Base-by-base conservation (phyloP, 2,888 invertebrate genomes). In the Conistra vaccinii region DNA sequence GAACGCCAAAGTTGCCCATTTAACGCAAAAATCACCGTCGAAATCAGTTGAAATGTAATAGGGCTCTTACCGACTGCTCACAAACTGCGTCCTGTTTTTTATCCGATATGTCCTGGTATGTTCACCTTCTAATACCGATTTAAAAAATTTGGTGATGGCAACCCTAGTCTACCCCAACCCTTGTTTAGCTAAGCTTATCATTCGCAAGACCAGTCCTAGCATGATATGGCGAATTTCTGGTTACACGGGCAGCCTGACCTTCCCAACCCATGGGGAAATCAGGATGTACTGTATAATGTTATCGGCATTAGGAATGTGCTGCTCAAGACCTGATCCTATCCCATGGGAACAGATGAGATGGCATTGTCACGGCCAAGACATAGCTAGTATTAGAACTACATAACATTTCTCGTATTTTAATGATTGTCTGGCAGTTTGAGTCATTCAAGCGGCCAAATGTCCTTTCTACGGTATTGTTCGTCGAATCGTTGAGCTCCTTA, bases 231-330 rank as follows among this genome's bases (percentile, higher is more conserved):
- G 26, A 51, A 51, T 77, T 76, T 61, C 83, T 76, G 42, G 20
- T 69, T 66, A 61, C 78, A 57, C 45, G 10, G 17, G 3, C 12
- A 23, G 26, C 45, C 35, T 76, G 78, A 80, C 83, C 78, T 83
- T 57, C 51, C 69, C 78, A 67, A 69, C 51, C 83, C 45, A 39
- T 45, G 42, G 83, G 69, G 80, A 80, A 80, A 80, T 80, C 80
- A 83, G 80, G 62, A 69, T 77, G 12, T 53, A 58, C 51, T 42
- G 78, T 20, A 57, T 35, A 80, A 76, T 80, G 69, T 77, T 77
- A 80, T 80, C 78, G n/a, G 61, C 6, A 66, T 51, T 60, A 26
- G 58, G 61, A 67, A 77, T 77, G 62, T 67, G 45, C 53, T 61
- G 63, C 23, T 51, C 61, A 32, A 66, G 51, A 63, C 45, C 23